Percentiles rank a stretch among this genome's conserved stretches.
Conservation (phyloP, 1,140 invertebrate species). For the Anadara kagoshimensis region DNA sequence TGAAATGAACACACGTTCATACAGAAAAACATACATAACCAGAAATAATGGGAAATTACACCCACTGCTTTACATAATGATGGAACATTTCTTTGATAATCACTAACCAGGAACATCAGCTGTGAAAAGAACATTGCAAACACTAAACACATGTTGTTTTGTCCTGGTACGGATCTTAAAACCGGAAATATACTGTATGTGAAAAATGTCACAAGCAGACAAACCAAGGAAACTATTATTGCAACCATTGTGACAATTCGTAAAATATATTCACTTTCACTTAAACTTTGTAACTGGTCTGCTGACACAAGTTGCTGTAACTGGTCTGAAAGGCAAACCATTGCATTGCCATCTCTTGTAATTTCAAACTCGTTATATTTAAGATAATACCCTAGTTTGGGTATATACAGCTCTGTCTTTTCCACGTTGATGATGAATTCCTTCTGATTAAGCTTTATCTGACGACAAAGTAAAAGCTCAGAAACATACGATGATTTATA, state of each 20-base stretch:
- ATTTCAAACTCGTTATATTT: slow-evolving; percentile 12
- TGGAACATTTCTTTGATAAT: background rate
- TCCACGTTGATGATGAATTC: slow-evolving; percentile 4
- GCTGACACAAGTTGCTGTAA: background rate
- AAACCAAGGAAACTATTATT: slow-evolving; percentile 40
- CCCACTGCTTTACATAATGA: slow-evolving; percentile 77
- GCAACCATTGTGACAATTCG: slow-evolving; percentile 32
- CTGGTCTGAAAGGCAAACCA: slow-evolving; percentile 2
- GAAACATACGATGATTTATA: slow-evolving; percentile 4
- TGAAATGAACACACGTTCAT: slow-evolving; percentile 90
- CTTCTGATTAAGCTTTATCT: slow-evolving; percentile 5
- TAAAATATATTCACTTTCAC: background rate
- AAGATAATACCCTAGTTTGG: background rate
- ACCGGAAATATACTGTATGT: slow-evolving; percentile 41
- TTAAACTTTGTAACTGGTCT: too few species aligned
- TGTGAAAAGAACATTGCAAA: slow-evolving; percentile 45
- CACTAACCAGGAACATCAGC: slow-evolving; percentile 16
- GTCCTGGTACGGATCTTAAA: slow-evolving; percentile 48
- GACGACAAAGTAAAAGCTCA: slow-evolving; percentile 10
- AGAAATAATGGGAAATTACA: slow-evolving; percentile 91
- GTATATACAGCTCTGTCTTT: background rate
- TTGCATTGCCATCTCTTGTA: background rate
- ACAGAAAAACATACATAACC: slow-evolving; percentile 94
- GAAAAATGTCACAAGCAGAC: slow-evolving; percentile 42
- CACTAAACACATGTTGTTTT: slow-evolving; percentile 52